A percentile compares a stretch with the other conserved stretches of the same genome.
Evolutionary conservation across 2,113 vertebrate species (phyloP).

Genomic region (Ifrita kowaldi): DNA sequence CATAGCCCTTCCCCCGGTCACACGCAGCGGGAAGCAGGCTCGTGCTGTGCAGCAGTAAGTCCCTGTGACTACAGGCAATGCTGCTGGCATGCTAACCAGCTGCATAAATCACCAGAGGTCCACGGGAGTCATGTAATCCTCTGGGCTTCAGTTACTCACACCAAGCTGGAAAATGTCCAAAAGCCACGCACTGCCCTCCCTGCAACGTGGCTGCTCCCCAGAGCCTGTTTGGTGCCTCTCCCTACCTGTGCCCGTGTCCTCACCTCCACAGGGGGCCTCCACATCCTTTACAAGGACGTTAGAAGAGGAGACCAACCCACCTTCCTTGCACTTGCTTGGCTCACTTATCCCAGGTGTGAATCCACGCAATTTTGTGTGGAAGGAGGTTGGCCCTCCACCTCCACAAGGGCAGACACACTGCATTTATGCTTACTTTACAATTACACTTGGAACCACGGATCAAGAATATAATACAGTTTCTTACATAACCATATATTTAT

Average conservation of each 20-base stretch:
- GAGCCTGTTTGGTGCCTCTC: background rate
- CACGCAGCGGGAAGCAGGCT: background rate
- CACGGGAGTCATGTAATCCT: background rate
- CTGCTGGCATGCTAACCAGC: background rate
- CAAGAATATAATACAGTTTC: background rate
- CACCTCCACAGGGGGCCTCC: background rate
- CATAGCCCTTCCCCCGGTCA: background rate
- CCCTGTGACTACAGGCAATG: background rate
- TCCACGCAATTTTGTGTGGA: rapidly evolving
- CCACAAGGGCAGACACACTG: background rate
- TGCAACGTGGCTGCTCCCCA: background rate
- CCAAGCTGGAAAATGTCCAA: background rate
- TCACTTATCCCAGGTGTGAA: background rate
- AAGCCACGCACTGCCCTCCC: background rate
- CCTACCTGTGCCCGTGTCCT: background rate
- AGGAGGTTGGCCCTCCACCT: background rate
- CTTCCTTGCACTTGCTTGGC: background rate
- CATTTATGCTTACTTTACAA: constrained; percentile 40
- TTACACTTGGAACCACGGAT: constrained; percentile 4
- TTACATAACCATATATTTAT: constrained; percentile 61
- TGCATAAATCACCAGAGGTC: background rate
- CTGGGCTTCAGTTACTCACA: background rate
- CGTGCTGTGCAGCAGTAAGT: background rate
- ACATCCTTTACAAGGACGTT: background rate
- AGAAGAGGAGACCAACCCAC: background rate